Evolutionary conservation across 2,888 invertebrate genomes (phyloP).

Genomic region (Maniola hyperantus): DNA sequence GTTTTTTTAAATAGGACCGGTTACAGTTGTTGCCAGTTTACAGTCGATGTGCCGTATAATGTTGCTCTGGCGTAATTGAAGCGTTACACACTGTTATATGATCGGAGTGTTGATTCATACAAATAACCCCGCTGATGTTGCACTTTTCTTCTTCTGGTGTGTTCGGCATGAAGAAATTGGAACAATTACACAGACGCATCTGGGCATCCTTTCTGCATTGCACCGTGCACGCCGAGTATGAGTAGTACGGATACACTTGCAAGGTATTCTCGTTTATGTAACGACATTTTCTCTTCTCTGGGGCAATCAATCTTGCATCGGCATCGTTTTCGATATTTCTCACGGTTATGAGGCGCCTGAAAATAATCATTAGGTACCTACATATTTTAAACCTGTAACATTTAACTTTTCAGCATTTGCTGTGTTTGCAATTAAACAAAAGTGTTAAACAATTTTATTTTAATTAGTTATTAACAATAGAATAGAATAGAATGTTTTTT

Average conservation of each 20-base stretch:
- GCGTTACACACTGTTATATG: conserved; percentile 15
- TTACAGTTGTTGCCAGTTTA: too few relatives aligned
- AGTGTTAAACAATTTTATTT: too few relatives aligned
- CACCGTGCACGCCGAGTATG: conserved; percentile 87
- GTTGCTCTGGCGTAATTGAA: too few relatives aligned
- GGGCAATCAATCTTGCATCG: conserved; percentile 83
- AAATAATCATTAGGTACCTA: conserved; percentile 3
- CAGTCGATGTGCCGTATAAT: too few relatives aligned
- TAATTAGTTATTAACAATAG: too few relatives aligned
- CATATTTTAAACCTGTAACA: too few relatives aligned
- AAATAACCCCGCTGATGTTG: conserved; percentile 85
- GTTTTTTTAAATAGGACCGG: too few relatives aligned
- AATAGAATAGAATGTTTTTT: too few relatives aligned
- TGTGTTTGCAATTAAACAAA: too few relatives aligned
- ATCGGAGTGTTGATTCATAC: conserved; percentile 77
- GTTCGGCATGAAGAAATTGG: conserved; percentile 87
- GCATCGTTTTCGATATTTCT: conserved; percentile 87
- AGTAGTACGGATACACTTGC: conserved; percentile 85
- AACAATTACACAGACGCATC: conserved; percentile 85
- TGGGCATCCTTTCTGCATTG: conserved; percentile 88
- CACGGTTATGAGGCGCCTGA: conserved; percentile 75
- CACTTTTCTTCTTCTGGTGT: conserved; percentile 82
- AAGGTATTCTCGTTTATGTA: conserved; percentile 85
- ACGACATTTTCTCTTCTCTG: conserved; percentile 88
- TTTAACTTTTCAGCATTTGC: too few relatives aligned